These are phyloP conservation scores for Hippotragus niger DNA, from an alignment of 2,113 vertebrate genomes.

Conservation along the genomic window DNA sequence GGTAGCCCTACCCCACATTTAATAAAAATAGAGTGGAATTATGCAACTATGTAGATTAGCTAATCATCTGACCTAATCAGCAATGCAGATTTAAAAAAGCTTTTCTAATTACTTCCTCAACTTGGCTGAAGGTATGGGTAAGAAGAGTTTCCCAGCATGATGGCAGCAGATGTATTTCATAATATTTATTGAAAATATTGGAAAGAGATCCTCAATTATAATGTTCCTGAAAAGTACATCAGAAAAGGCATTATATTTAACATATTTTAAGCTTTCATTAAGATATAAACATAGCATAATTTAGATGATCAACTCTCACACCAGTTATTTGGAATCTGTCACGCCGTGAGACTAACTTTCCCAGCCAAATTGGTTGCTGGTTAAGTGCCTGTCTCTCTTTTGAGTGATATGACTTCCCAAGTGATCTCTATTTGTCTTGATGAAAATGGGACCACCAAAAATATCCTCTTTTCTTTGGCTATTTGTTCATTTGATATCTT, in stretches of 20 bases:
- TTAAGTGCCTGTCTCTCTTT: not conserved
- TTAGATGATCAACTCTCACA: conserved; percentile 11
- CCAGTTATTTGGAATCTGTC: conserved; percentile 9
- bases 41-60: conserved; percentile 71
- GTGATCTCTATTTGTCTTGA: not conserved
- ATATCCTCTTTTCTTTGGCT: not conserved
- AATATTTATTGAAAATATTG: conserved; percentile 77
- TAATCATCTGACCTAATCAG: conserved; percentile 74
- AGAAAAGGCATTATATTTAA: conserved; percentile 45
- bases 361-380: not conserved
- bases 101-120: conserved; percentile 66
- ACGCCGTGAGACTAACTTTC: not conserved
- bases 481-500: conserved; percentile 20
- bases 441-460: not conserved
- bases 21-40: conserved; percentile 66
- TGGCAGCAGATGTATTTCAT: conserved; percentile 70
- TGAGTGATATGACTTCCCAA: not conserved
- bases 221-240: conserved; percentile 67
- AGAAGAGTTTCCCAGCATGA: conserved; percentile 57
- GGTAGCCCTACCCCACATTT: conserved; percentile 6
- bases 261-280: conserved; percentile 63
- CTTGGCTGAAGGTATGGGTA: conserved; percentile 66
- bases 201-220: conserved; percentile 67
- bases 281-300: conserved; percentile 46
- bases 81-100: conserved; percentile 70